Evolutionary conservation across 2,888 invertebrate genomes (phyloP).

Genomic region (Hecatera dysodea): DNA sequence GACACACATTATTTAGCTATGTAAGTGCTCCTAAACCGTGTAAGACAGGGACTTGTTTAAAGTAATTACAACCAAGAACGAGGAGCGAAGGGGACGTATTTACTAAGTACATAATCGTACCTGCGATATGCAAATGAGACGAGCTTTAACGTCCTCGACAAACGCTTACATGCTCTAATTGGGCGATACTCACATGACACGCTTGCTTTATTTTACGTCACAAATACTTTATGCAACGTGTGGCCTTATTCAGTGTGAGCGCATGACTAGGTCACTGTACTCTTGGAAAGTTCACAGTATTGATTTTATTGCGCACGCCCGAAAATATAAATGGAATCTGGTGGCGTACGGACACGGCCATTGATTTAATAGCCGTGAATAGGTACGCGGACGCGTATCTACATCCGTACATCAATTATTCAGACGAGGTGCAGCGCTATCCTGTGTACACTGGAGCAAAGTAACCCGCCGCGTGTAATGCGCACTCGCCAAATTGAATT

Average conservation of each 20-base stretch:
- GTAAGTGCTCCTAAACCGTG: constrained; percentile 60
- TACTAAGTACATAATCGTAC: constrained; percentile 37
- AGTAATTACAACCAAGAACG: constrained; percentile 64
- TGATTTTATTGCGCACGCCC: constrained; percentile 90
- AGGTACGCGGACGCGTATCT: constrained; percentile 50
- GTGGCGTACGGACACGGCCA: constrained; percentile 74
- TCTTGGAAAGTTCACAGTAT: constrained; percentile 89
- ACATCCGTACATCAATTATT: constrained; percentile 52
- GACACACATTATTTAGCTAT: constrained; percentile 60
- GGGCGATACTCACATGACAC: constrained; percentile 60
- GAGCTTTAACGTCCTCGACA: constrained; percentile 40
- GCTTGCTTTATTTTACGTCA: constrained; percentile 72
- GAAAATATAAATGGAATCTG: constrained; percentile 88
- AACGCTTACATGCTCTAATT: constrained; percentile 68
- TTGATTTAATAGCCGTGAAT: constrained; percentile 74
- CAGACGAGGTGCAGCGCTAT: constrained; percentile 52
- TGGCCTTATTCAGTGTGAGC: constrained; percentile 83
- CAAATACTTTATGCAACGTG: constrained; percentile 82
- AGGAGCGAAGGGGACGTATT: constrained; percentile 51
- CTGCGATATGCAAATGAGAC: constrained; percentile 64
- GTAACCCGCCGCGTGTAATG: constrained; percentile 60
- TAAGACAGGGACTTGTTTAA: constrained; percentile 64
- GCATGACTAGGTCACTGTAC: constrained; percentile 89
- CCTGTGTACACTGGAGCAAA: constrained; percentile 58
- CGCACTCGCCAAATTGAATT: constrained; percentile 62